Conservation (phyloP, 1,140 invertebrate genomes). For the Conus betulinus region DNA sequence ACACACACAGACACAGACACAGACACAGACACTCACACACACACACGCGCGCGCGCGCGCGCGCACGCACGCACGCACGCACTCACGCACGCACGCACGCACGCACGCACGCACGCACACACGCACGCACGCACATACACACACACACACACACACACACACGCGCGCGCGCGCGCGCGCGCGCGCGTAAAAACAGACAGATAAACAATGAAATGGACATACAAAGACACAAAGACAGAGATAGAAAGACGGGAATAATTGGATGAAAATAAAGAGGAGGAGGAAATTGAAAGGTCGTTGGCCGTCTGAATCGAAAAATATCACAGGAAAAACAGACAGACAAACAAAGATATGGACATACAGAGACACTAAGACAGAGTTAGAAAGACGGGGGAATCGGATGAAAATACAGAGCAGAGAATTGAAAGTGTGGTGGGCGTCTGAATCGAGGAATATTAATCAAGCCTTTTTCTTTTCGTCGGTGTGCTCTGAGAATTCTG, state of each 20-base stretch:
- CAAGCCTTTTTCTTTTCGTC: no score
- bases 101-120: slow-evolving; percentile 5
- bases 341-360: not conserved
- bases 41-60: not conserved
- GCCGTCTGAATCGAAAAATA: no score
- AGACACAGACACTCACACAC: not conserved
- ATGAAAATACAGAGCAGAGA: no score
- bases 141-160: slow-evolving; percentile 24
- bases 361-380: not conserved
- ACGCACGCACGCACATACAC: slow-evolving; percentile 1
- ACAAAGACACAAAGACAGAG: not conserved
- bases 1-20: not conserved
- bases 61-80: not conserved
- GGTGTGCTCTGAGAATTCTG: no score
- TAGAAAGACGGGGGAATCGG: no score
- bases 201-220: not conserved
- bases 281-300: no score
- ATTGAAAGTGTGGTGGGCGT: no score
- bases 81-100: not conserved
- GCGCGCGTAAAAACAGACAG: not conserved
- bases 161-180: not conserved
- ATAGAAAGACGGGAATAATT: no score
- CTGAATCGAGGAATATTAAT: no score
- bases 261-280: no score
- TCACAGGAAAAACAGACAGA: not conserved